Conservation (phyloP, 1,140 invertebrate genomes). For the Macrobrachium rosenbergii region DNA sequence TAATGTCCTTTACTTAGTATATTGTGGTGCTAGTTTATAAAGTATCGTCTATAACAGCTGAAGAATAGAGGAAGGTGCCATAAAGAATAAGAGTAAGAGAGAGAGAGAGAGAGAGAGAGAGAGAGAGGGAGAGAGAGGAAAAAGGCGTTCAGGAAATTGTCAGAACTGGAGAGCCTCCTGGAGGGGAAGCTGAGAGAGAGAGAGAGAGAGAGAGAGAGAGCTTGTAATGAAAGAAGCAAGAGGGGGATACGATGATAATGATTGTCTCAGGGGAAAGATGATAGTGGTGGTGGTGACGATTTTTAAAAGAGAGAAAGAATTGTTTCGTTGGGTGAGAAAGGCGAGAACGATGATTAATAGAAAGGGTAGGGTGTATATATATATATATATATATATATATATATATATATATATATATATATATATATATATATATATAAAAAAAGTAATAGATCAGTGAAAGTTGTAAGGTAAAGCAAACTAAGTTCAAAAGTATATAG, state of each 20-base stretch:
- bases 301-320: no score
- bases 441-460: no score
- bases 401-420: no score
- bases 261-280: neutral
- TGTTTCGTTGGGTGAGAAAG: no score
- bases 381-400: no score
- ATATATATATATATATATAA: no score
- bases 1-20: no score
- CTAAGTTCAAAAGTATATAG: no score
- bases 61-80: neutral
- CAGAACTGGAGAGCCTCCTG: neutral
- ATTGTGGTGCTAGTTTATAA: no score
- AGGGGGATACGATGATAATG: neutral
- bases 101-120: neutral
- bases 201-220: constrained; percentile 33
- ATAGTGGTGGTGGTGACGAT: neutral
- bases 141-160: neutral
- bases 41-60: neutral
- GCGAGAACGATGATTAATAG: no score
- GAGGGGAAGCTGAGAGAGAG: neutral
- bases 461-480: no score
- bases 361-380: neutral
- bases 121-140: neutral
- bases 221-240: neutral
- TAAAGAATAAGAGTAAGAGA: constrained; percentile 4